Base-by-base conservation (phyloP, 2,888 invertebrate species). In the Plebejus melissa region DNA sequence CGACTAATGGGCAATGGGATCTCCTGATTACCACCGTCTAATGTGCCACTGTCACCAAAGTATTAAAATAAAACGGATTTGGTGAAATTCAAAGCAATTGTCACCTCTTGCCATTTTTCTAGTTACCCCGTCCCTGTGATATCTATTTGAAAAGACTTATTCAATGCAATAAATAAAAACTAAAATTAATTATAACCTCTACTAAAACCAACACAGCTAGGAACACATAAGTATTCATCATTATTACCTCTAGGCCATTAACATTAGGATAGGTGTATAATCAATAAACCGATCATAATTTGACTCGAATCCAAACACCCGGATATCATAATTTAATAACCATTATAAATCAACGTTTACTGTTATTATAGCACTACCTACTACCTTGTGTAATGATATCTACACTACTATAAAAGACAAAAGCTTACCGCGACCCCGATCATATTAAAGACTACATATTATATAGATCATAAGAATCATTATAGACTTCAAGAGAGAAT, bases 231-330 rank as follows among this genome's bases (percentile, higher is more conserved):
- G 41, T 41, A 41, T 41, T 22, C 41, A 70, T 41, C 22, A 9
- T 41, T 41, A 41, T 70, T 70, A 22, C 41, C n/a, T 41, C 13
- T 41, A 16, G 41, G 41, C 41, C 13, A 70, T 70, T 36, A 38
- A n/a, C 7, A 36, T 69, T 41, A 41, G 9, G 16, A 11, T n/a
- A 16, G 7, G 41, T 70, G 41, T 41, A 69, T 22, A 38, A 41
- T 70, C 70, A 70, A 70, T 70, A 70, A 70, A 70, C 22, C 41
- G 41, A 41, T 41, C 70, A 41, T 70, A 70, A 70, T 70, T 70
- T 70, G 70, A 38, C 4, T 70, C 70, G 11, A 70, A 41, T 70
- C 41, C 41, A 70, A 69, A 41, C 70, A 70, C 70, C 70, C 70
- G 41, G 70, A 70, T 41, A 22, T 70, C 38, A 9, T 70, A 70